Conservation (phyloP, 1,140 invertebrate genomes). For the Melitaea cinxia region DNA sequence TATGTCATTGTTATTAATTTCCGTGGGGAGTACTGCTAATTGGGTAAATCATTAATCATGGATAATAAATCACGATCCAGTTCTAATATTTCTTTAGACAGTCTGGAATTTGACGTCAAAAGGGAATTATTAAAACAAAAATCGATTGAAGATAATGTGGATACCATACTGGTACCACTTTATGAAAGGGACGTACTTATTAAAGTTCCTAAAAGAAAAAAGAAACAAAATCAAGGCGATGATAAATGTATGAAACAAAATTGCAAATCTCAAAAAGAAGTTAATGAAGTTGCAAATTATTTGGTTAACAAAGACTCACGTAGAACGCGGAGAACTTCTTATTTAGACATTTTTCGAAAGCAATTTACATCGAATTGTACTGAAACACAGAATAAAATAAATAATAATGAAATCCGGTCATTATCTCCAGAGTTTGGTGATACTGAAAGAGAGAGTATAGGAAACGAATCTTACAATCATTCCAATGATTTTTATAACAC, state of each 20-base stretch:
- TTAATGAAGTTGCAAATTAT: slow-evolving; percentile 53
- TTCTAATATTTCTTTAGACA: slow-evolving; percentile 65
- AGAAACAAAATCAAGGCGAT: slow-evolving; percentile 37
- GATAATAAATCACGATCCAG: slow-evolving; percentile 54
- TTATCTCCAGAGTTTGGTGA: slow-evolving; percentile 71
- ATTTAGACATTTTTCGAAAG: slow-evolving; percentile 70
- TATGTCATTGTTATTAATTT: slow-evolving; percentile 14
- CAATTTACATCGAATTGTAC: slow-evolving; percentile 44
- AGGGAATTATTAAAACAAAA: slow-evolving; percentile 45
- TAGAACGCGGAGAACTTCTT: slow-evolving; percentile 48
- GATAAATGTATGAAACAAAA: slow-evolving; percentile 36
- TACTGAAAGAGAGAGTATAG: slow-evolving; percentile 65
- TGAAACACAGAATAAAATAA: slow-evolving; percentile 27
- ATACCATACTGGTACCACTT: slow-evolving; percentile 73
- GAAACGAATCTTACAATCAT: slow-evolving; percentile 43
- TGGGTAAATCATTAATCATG: slow-evolving; percentile 41
- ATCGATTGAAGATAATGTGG: slow-evolving; percentile 48
- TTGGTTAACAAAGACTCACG: slow-evolving; percentile 59
- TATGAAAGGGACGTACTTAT: slow-evolving; percentile 75
- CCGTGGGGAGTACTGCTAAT: background rate
- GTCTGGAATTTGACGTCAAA: slow-evolving; percentile 58
- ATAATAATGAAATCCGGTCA: slow-evolving; percentile 60
- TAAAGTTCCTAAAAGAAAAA: slow-evolving; percentile 59
- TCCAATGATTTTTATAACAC: slow-evolving; percentile 64
- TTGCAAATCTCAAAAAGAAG: slow-evolving; percentile 42